Evolutionary conservation across 1,140 invertebrate genomes (phyloP), one percentile per base, ranked within the genome.

Genomic region (Rhyzopertha dominica): DNA sequence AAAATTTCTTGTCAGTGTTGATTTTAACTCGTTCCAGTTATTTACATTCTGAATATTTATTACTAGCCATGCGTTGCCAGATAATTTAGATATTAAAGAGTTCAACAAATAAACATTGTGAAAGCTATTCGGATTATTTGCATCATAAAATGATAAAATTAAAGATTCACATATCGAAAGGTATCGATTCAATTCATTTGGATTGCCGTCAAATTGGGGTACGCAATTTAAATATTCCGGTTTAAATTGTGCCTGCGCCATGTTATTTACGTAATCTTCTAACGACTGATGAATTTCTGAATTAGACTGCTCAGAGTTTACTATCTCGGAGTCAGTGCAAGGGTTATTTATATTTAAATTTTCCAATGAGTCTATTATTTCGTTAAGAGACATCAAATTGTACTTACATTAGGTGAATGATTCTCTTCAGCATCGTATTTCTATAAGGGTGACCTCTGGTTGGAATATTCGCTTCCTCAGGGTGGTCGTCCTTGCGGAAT

Each of bases 51-150:
- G 37, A 39, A 52, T 44, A 28, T 41, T 45, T 23, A 44, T 22
- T 2, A 53, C 28, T 26, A 53, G 29, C 20, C 18, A 28, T 5
- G 36, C 47, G 17, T 40, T 40, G 9, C 40, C 46, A 2, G 34
- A 39, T 26, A 52, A 24, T 43, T 52, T 43, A 28, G 36, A n/a
- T 4, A 52, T 36, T 22, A 52, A 16, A 4, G 40, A 39, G 24
- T 43, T 48, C 24, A 52, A 28, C 9, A 51, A 19, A 42, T 29
- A 51, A 18, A 28, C 32, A 51, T 47, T 51, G 12, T 42, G 44
- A 30, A 51, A 47, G 30, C 35, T 29, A 19, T 31, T 10, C 2
- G 32, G 26, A 47, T 51, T 47, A 25, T 1, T 16, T 3, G 5
- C 9, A 36, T 47, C 28, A 20, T 43, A 35, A 47, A 48, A 52